phyloP scores from a whole-genome alignment of 1,140 invertebrate species.

The Telenomus remus region DNA sequence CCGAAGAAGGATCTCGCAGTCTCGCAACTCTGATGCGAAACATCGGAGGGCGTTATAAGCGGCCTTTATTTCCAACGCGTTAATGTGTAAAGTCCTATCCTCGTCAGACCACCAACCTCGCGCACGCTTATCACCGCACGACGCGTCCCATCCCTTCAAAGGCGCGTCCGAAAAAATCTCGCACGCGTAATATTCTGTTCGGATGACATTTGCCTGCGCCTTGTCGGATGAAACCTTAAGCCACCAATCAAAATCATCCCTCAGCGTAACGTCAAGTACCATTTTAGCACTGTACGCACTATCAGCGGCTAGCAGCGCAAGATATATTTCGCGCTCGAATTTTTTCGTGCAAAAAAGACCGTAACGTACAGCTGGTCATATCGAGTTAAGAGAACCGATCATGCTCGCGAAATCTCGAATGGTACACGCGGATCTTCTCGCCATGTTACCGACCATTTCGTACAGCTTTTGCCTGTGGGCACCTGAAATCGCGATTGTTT shows the following conservation, averaged over 20 bases:
- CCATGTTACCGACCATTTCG: no score
- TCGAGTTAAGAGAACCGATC: no score
- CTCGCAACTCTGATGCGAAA: constrained; percentile 17
- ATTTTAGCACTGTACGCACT: no score
- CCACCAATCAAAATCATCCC: not conserved
- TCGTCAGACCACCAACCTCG: constrained; percentile 29
- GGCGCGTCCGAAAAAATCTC: constrained; percentile 62
- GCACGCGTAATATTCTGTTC: not conserved
- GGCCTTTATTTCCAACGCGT: constrained; percentile 30
- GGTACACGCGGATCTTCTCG: no score
- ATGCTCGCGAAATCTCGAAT: no score
- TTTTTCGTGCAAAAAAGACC: no score
- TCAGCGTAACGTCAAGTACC: not conserved
- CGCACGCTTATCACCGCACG: constrained; percentile 8
- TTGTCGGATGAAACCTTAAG: not conserved
- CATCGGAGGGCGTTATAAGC: constrained; percentile 24
- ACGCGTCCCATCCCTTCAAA: constrained; percentile 57
- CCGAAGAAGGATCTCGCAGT: constrained; percentile 30
- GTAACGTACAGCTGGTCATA: no score
- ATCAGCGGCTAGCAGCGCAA: no score
- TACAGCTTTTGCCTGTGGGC: no score
- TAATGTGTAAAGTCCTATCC: constrained; percentile 33
- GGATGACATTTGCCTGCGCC: not conserved
- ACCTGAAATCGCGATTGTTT: no score
- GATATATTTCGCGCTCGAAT: no score